Base-by-base conservation (phyloP, 2,113 vertebrate species). In the Cisticola juncidis region DNA sequence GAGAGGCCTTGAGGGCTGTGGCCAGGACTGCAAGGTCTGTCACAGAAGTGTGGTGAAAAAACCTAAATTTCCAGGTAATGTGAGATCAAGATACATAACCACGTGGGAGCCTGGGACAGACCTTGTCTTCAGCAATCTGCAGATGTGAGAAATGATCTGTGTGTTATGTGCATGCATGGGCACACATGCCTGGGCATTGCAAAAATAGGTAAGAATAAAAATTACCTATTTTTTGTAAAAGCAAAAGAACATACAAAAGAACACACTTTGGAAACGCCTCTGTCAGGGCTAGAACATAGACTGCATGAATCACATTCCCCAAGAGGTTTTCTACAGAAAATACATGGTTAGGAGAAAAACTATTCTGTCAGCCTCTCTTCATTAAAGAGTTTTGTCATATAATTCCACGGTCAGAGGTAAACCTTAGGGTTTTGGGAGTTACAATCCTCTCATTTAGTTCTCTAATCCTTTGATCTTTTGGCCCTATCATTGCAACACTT, bases 31-130 rank as follows among this genome's bases (percentile, higher is more conserved):
- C 54, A 48, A 31, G 16, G 12, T 3, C 72, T 80, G 56, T 15
- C 73, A 66, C 4, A 74, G 69, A 47, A 50, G 24, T 0, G 0
- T 20, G 36, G 28, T 31, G 33, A 82, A 62, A 68, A 81, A 38
- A 18, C 1, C 1, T 4, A 11, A 45, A 88, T 65, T 73, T 61
- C 45, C 0, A 0, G 36, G 71, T 66, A 70, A 53, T 3, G 25
- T 4, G 9, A 29, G 42, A 82, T 42, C n/a, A 36, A 28, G 24
- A 56, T 42, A 16, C 33, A 56, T 35, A 45, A 69, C 18, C 33
- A 5, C 1, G 2, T 28, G n/a, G 50, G 42, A 81, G 56, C 35
- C 60, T 20, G 23, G 45, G 50, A 29, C 81, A 73, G 53, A 57
- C 8, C 45, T 72, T 16, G 22, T 38, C 19, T 66, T 66, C 26